Evolutionary conservation across 2,113 vertebrate genomes (phyloP), one percentile per base, ranked within the genome.

Genomic region (Verasper variegatus): DNA sequence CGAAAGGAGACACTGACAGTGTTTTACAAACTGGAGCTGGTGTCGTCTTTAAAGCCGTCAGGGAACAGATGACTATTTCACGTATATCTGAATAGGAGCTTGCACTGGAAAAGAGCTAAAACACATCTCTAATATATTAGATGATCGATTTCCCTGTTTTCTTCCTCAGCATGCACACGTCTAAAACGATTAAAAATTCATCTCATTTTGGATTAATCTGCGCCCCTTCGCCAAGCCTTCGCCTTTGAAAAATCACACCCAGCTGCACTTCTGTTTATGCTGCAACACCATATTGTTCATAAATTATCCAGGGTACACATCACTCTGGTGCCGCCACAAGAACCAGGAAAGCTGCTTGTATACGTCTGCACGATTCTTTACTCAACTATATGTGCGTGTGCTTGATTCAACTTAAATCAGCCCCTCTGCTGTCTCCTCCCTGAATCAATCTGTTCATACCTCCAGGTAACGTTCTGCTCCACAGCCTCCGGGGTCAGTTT

Each of bases 241-340:
- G 37, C 11, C 37, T 54, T 62, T 58, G 26, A 80, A 71, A 54
- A 51, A 78, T 47, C 57, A 72, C 31, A 21, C 31, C 31, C 27
- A 64, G 60, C 37, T 24, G 18, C 27, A 42, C 9, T 42, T 82
- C 26, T 74, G 21, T 56, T 68, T 31, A 18, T 12, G 65, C 23
- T n/a, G 65, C 21, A 61, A 24, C 55, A 70, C 17, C 40, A 8
- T 15, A 5, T 47, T 74, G 51, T 78, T 85, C 35, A 63, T 71
- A 67, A 60, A 61, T 81, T 47, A 68, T 63, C 31, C 11, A 51
- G 17, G 27, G 47, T 18, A 59, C 18, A n/a, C 49, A 56, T 6
- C 20, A 67, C 24, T 37, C 17, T 40, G 21, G 23, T 31, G 7
- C 14, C 2, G n/a, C 26, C 26, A 31, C 58, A 59, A 20, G n/a